phyloP scores from a whole-genome alignment of 1,140 invertebrate genomes.

The Chlorops oryzae region DNA sequence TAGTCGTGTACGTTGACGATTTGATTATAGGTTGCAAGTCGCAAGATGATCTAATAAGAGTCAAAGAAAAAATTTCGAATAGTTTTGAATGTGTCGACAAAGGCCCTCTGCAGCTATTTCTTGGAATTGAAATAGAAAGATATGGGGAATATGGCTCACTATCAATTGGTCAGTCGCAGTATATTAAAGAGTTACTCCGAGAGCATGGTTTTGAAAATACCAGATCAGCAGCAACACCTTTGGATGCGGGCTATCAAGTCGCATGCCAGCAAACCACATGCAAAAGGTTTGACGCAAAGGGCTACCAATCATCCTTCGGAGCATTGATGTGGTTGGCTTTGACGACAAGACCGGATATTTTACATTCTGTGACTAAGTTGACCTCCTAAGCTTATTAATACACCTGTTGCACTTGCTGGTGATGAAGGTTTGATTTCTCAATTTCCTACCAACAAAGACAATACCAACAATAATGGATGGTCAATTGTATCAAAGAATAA shows the following conservation, averaged over 20 bases:
- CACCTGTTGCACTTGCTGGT: too few relatives aligned
- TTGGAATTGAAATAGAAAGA: conserved; percentile 40
- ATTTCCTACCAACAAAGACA: too few relatives aligned
- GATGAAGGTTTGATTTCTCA: too few relatives aligned
- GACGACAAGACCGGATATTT: too few relatives aligned
- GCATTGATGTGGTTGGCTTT: too few relatives aligned
- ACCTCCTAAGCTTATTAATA: too few relatives aligned
- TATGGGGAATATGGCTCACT: conserved; percentile 16
- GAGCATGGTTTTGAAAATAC: conserved; percentile 41
- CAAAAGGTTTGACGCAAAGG: too few relatives aligned
- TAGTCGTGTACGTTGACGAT: conserved; percentile 46
- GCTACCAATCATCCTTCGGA: too few relatives aligned
- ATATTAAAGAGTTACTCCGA: conserved; percentile 38
- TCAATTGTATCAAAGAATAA: too few relatives aligned
- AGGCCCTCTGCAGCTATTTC: conserved; percentile 25
- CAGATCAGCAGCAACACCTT: conserved; percentile 35
- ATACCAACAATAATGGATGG: too few relatives aligned
- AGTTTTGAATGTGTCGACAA: conserved; percentile 46
- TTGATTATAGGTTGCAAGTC: conserved; percentile 28
- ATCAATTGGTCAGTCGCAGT: conserved; percentile 32
- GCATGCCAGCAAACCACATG: too few relatives aligned
- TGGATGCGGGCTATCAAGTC: conserved; percentile 25
- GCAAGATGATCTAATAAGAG: conserved; percentile 18
- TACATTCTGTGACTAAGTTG: too few relatives aligned
- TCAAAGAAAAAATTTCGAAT: conserved; percentile 31